These are phyloP conservation scores for Chaetogeoica ovagalla DNA, from an alignment of 2,888 invertebrate genomes.

Conservation along the genomic window DNA sequence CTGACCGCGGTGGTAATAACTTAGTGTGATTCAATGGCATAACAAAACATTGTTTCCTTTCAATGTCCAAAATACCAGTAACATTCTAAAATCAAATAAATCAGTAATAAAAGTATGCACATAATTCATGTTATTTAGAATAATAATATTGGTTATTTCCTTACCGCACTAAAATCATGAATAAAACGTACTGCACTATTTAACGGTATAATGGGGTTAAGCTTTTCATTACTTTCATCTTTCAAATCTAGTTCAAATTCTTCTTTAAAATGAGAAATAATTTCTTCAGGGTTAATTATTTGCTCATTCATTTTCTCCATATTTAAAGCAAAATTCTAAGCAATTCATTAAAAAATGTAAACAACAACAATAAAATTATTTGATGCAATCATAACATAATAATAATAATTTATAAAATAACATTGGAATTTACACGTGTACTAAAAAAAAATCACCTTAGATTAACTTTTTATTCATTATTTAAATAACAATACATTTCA, in stretches of 20 bases:
- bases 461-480: neutral
- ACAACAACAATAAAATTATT: neutral
- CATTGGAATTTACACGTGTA: neutral
- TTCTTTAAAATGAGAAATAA: conserved; percentile 66
- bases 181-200: conserved; percentile 83
- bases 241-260: conserved; percentile 77
- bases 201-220: conserved; percentile 82
- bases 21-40: conserved; percentile 81
- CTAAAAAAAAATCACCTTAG: too few species aligned
- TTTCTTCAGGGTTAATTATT: neutral
- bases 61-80: conserved; percentile 78
- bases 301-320: conserved; percentile 5
- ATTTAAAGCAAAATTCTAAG: conserved; percentile 14
- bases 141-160: neutral
- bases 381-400: neutral
- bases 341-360: neutral
- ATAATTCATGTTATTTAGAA: too few species aligned
- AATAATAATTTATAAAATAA: neutral
- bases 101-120: neutral
- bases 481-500: neutral
- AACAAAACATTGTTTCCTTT: conserved; percentile 79
- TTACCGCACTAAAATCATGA: conserved; percentile 82
- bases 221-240: conserved; percentile 76
- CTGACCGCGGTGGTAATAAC: conserved; percentile 77
- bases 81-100: conserved; percentile 63